Percentiles rank a stretch among this genome's conserved stretches.
phyloP scores from a whole-genome alignment of 2,113 vertebrate species.

The Conger conger region DNA sequence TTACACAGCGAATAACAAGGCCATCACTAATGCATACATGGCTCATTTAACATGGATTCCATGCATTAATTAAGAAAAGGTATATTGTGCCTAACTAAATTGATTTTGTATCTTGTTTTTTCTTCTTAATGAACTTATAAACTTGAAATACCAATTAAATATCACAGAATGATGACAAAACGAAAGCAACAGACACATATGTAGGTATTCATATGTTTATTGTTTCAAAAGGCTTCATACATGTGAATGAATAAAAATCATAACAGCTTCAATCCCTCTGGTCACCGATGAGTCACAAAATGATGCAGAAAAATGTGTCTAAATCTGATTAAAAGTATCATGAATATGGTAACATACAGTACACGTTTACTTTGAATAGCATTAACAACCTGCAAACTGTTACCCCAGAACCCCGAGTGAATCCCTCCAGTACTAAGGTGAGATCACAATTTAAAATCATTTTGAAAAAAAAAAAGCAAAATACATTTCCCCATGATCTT shows the following conservation, averaged over 20 bases:
- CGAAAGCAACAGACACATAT: not conserved
- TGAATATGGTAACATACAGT: not conserved
- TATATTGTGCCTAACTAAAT: not conserved
- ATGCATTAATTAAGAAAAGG: not conserved
- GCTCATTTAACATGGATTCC: not conserved
- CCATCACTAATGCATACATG: not conserved
- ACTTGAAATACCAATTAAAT: too few species aligned
- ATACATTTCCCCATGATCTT: not conserved
- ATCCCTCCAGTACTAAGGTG: not conserved
- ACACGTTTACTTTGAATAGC: not conserved
- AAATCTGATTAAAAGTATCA: not conserved
- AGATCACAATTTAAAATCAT: not conserved
- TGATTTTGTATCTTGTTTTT: not conserved
- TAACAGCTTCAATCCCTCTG: not conserved
- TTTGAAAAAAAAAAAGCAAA: not conserved
- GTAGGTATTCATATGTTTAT: slow-evolving; percentile 6
- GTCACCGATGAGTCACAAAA: not conserved
- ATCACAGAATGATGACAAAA: too few species aligned
- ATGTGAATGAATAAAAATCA: not conserved
- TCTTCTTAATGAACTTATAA: not conserved
- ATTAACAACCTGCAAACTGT: not conserved
- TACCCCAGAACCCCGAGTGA: not conserved
- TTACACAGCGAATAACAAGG: too few species aligned
- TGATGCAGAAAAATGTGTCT: not conserved
- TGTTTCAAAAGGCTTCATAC: not conserved